Conservation (phyloP, 1,140 invertebrate species). For the Drosophila takahashii region DNA sequence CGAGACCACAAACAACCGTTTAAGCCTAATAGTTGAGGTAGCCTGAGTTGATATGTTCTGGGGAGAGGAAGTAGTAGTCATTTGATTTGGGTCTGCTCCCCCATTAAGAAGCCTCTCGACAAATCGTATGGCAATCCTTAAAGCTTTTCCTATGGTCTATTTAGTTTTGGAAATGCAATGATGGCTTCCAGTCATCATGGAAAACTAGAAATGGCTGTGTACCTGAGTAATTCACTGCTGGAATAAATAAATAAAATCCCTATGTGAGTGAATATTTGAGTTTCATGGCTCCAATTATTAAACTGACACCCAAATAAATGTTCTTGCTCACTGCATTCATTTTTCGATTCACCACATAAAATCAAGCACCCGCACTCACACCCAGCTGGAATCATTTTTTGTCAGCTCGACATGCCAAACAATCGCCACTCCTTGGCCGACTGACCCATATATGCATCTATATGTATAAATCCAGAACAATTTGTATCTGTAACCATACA, state of each 20-base stretch:
- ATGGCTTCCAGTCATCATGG: too few relatives aligned
- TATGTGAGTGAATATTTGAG: neutral
- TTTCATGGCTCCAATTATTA: slow-evolving; percentile 8
- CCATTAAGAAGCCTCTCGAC: slow-evolving; percentile 24
- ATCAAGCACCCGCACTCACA: neutral
- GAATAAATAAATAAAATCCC: neutral
- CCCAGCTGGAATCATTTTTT: slow-evolving; percentile 11
- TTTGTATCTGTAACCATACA: slow-evolving; percentile 20
- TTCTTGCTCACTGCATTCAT: neutral
- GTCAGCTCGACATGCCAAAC: slow-evolving; percentile 28
- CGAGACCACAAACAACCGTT: slow-evolving; percentile 72
- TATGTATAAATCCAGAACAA: slow-evolving; percentile 11
- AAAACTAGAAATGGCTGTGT: too few relatives aligned
- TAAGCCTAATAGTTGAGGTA: slow-evolving; percentile 79
- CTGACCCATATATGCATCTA: slow-evolving; percentile 23
- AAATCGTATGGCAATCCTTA: slow-evolving; percentile 21
- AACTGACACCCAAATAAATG: neutral
- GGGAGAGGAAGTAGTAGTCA: neutral
- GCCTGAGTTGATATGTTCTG: slow-evolving; percentile 31
- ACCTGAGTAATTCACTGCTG: too few relatives aligned
- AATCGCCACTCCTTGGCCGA: slow-evolving; percentile 30
- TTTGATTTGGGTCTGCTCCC: slow-evolving; percentile 32
- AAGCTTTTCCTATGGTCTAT: neutral
- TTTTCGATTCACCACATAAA: slow-evolving; percentile 15
- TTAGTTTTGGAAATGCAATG: neutral